These are phyloP conservation scores for Tenthredo distinguenda DNA, from an alignment of 2,888 invertebrate genomes.

Conservation along the genomic window DNA sequence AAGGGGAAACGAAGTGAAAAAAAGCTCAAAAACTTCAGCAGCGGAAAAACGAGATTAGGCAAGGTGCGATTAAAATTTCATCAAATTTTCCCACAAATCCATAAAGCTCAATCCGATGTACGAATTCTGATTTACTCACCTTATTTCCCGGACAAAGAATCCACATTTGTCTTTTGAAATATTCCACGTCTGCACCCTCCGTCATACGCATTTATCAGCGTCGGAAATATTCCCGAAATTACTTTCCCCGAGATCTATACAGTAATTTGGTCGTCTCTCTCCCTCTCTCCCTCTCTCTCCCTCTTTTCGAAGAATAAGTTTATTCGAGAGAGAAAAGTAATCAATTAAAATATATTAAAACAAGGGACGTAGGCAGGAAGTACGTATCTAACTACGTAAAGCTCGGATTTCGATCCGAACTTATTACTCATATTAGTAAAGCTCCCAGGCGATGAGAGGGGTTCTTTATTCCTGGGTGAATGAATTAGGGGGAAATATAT, in stretches of 20 bases:
- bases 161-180: not conserved
- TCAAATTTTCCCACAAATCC: not conserved
- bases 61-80: not conserved
- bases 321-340: not conserved
- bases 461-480: not conserved
- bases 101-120: not conserved
- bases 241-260: not conserved
- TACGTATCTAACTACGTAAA: not conserved
- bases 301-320: not conserved
- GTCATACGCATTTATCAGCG: not conserved
- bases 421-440: slow-evolving; percentile 10
- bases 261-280: not conserved
- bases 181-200: not conserved
- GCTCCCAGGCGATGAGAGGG: not conserved
- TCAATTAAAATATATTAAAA: slow-evolving; percentile 5
- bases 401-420: not conserved
- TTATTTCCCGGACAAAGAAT: not conserved
- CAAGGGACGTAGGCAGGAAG: not conserved
- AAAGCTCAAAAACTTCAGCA: not conserved
- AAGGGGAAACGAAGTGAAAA: not conserved
- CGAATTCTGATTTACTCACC: not conserved
- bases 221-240: slow-evolving; percentile 2
- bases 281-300: not conserved
- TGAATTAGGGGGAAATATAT: not conserved
- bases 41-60: not conserved